Evolutionary conservation across 2,113 vertebrate genomes (phyloP).

Genomic region (Helogale parvula): DNA sequence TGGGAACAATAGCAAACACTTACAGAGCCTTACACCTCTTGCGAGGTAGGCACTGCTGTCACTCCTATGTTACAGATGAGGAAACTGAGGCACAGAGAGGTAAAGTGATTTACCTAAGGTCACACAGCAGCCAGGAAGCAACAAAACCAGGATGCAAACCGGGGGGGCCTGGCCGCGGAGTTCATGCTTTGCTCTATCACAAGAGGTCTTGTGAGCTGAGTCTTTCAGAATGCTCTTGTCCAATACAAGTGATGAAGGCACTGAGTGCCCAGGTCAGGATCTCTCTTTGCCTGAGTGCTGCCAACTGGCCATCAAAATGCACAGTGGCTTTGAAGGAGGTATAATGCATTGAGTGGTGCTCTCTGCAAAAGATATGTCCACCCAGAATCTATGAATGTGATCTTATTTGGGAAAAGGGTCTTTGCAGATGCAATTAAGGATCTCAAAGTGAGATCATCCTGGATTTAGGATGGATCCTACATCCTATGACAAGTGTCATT

Average conservation of each 20-base stretch:
- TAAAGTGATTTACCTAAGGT: background rate
- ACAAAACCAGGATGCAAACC: background rate
- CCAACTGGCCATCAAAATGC: background rate
- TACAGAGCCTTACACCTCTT: background rate
- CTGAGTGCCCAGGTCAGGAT: background rate
- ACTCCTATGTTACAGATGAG: background rate
- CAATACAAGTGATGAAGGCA: background rate
- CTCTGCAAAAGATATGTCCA: background rate
- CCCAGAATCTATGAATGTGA: background rate
- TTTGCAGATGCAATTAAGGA: background rate
- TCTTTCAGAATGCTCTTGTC: constrained; percentile 9
- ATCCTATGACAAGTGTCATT: background rate
- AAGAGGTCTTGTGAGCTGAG: background rate
- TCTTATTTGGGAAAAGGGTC: background rate
- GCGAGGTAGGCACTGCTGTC: background rate
- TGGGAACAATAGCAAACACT: background rate
- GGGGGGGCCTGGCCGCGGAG: background rate
- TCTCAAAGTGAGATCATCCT: background rate
- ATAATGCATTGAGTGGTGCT: background rate
- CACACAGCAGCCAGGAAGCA: background rate
- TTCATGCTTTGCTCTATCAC: background rate
- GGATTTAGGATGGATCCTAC: background rate
- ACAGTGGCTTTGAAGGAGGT: background rate
- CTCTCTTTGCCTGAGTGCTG: background rate
- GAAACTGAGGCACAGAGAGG: background rate